A percentile compares a stretch with the other conserved stretches of the same genome.
Evolutionary conservation across 2,113 vertebrate genomes (phyloP).

Genomic region (Meles meles): DNA sequence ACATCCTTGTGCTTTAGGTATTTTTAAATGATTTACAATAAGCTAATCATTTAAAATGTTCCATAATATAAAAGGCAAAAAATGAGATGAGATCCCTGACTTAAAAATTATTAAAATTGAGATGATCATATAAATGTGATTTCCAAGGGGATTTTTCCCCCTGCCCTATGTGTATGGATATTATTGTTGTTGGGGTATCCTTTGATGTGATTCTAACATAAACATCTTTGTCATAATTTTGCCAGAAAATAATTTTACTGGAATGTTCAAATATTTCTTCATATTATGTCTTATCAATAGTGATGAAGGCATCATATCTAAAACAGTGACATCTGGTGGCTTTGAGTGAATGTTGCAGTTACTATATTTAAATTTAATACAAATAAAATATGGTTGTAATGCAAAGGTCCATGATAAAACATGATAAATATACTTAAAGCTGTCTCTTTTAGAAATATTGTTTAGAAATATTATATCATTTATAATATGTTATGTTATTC

Average conservation of each 20-base stretch:
- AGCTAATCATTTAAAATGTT: neutral
- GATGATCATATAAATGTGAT: neutral
- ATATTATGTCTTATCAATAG: neutral
- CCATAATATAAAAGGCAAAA: neutral
- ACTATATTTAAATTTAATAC: neutral
- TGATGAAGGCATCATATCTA: neutral
- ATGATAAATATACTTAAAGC: neutral
- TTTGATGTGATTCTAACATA: neutral
- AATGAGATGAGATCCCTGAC: neutral
- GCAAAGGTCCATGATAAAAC: neutral
- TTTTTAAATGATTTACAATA: neutral
- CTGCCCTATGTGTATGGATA: neutral
- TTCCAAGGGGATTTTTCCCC: neutral
- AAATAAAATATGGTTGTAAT: neutral
- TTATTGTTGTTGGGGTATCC: neutral
- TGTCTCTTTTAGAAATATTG: neutral
- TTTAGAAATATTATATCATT: neutral
- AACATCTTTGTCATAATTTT: neutral
- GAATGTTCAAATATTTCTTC: neutral
- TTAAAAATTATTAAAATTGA: neutral
- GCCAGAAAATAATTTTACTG: neutral
- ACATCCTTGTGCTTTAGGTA: neutral
- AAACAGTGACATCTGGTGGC: slow-evolving; percentile 55
- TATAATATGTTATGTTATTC: neutral
- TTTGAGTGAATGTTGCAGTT: neutral